These are phyloP conservation scores for Apoda limacodes DNA, from an alignment of 2,888 invertebrate genomes.

Conservation along the genomic window DNA sequence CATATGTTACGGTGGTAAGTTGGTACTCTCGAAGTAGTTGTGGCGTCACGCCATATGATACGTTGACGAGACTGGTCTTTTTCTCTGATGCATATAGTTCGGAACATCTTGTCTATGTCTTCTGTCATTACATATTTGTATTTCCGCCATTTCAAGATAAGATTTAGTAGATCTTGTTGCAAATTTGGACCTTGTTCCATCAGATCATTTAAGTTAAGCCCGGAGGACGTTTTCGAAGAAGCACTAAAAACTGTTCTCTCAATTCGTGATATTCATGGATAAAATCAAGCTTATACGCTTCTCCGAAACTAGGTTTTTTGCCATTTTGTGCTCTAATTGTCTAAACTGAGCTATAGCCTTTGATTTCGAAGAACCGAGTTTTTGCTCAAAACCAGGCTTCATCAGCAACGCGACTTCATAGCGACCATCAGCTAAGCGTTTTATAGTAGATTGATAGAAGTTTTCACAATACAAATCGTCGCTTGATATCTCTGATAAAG, in stretches of 20 bases:
- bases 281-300: slow-evolving; percentile 15
- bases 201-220: slow-evolving; percentile 6
- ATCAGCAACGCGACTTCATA: too few species aligned
- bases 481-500: slow-evolving; percentile 1
- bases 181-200: slow-evolving; percentile 7
- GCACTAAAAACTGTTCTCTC: slow-evolving; percentile 12
- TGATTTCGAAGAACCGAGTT: slow-evolving; percentile 16
- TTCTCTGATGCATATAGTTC: slow-evolving; percentile 1
- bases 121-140: slow-evolving; percentile 4
- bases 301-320: slow-evolving; percentile 7
- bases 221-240: slow-evolving; percentile 4
- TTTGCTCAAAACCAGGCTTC: slow-evolving; percentile 6
- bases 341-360: slow-evolving; percentile 19
- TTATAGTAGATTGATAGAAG: slow-evolving; percentile 7
- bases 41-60: slow-evolving; percentile 5
- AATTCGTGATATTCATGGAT: slow-evolving; percentile 12
- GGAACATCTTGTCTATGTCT: slow-evolving; percentile 7
- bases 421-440: slow-evolving; percentile 10
- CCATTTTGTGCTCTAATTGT: slow-evolving; percentile 12
- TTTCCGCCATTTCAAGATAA: too few species aligned
- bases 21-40: too few species aligned
- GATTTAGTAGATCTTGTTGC: slow-evolving; percentile 2
- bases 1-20: too few species aligned
- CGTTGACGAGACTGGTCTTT: slow-evolving; percentile 3
- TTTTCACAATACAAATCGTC: slow-evolving; percentile 7